Conservation (phyloP, 2,797 vertebrate genomes). For the Hoplostethus mediterraneus region DNA sequence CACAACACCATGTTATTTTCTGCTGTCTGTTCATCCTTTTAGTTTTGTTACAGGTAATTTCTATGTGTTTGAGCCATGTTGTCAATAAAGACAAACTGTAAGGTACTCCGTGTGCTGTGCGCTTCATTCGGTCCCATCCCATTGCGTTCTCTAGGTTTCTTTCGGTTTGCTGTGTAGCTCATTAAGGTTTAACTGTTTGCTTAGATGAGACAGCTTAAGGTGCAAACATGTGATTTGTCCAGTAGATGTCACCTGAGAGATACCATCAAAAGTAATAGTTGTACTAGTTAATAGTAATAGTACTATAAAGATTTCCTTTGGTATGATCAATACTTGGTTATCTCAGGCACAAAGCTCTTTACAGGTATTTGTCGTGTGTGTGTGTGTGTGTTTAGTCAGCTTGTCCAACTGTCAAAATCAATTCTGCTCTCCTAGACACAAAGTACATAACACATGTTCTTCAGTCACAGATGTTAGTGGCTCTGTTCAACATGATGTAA, state of each 20-base stretch:
- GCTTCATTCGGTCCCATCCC: neutral
- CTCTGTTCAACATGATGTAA: neutral
- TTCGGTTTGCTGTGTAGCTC: neutral
- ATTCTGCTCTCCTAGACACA: neutral
- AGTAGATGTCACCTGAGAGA: slow-evolving; percentile 25
- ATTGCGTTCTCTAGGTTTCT: neutral
- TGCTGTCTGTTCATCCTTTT: slow-evolving; percentile 25
- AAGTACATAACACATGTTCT: neutral
- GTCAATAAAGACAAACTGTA: slow-evolving; percentile 76
- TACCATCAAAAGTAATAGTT: neutral
- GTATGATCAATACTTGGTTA: neutral
- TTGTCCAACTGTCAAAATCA: neutral
- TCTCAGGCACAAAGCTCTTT: neutral
- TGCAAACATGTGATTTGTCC: slow-evolving; percentile 1
- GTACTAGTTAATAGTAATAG: neutral
- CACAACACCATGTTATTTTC: slow-evolving; percentile 21
- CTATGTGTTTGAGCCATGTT: slow-evolving; percentile 67
- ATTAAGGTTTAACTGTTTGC: neutral
- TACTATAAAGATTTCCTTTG: neutral
- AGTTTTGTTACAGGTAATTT: slow-evolving; percentile 48
- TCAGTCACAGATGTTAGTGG: neutral
- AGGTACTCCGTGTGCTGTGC: slow-evolving; percentile 12
- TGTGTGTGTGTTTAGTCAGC: neutral
- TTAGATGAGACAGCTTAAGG: neutral
- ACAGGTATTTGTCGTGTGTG: neutral